phyloP scores from a whole-genome alignment of 2,113 vertebrate species.

The Zosterops hypoxanthus region DNA sequence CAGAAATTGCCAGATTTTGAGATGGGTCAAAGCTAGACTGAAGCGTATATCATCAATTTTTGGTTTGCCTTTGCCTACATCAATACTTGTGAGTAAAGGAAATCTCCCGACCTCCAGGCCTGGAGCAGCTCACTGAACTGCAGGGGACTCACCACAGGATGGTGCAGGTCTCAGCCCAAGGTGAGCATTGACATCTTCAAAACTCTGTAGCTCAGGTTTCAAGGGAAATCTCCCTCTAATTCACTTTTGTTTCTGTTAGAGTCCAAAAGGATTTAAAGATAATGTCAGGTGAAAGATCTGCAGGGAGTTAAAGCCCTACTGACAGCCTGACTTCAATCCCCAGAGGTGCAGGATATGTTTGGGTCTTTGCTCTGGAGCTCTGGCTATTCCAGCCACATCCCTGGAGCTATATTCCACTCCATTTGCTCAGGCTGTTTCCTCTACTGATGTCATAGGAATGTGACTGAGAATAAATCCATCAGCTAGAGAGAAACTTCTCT shows the following conservation, averaged over 20 bases:
- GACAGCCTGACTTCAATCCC: not conserved
- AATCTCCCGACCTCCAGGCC: not conserved
- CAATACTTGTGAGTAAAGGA: not conserved
- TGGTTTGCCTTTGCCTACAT: not conserved
- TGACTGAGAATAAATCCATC: not conserved
- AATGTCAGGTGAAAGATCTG: not conserved
- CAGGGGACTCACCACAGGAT: not conserved
- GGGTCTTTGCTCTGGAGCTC: not conserved
- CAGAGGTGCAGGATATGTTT: not conserved
- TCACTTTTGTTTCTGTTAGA: not conserved
- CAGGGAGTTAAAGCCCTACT: not conserved
- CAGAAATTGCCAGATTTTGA: not conserved
- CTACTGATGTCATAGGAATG: not conserved
- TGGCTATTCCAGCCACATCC: not conserved
- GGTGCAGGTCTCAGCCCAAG: not conserved
- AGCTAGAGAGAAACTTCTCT: conserved; percentile 16
- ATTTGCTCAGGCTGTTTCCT: not conserved
- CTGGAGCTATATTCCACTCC: not conserved
- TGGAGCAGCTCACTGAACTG: not conserved
- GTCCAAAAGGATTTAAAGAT: not conserved
- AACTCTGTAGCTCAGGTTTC: not conserved
- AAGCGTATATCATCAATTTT: not conserved
- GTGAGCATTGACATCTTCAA: not conserved
- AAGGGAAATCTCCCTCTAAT: not conserved
- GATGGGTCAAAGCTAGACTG: not conserved